Base-by-base conservation (phyloP, 2,888 invertebrate species). In the Tolmerus cingulatus region DNA sequence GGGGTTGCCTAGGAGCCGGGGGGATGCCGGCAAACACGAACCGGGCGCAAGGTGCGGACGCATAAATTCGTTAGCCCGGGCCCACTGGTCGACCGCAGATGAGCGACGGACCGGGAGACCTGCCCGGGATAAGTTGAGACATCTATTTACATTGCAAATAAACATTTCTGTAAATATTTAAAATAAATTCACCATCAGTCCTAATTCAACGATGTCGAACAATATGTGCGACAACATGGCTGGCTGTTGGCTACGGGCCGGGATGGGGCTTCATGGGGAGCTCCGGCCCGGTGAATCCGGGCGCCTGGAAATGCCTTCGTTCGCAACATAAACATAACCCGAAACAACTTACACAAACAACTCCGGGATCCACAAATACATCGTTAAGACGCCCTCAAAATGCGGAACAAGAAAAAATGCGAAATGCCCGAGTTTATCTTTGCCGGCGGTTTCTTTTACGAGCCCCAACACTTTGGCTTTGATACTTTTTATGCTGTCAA, bases 121-220 rank as follows among this genome's bases (percentile, higher is more conserved):
- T 66, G 84, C 87, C 79, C 74, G 85, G 79, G 87, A 87, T 88
- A 88, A 87, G 88, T 87, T 88, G 87, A 88, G 88, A 82, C 87
- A 87, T 86, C 19, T 88, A 88, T 88, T 88, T 88, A 87, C 88
- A 88, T 87, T 87, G 88, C 88, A 88, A 87, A 88, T 79, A 88
- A 88, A 88, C 88, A 88, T 88, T 88, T 88, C 66, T 85, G 88
- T 88, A 88, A 88, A 88, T 88, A 88, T 88, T 88, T 88, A 88
- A 88, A 88, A 88, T 88, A 85, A 88, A 88, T 87, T 87, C 87
- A 82, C 88, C 78, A 84, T 66, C 82, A 84, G 82, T 40, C 82
- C 66, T 84, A 84, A 84, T 84, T 84, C 82, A 84, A 84, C 82
- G 82, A 84, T 84, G 82, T 84, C 82, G 66, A 84, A 84, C 82